Evolutionary conservation across 2,888 invertebrate species (phyloP), one percentile per base, ranked within the genome.

Genomic region (Tetragonula carbonaria): DNA sequence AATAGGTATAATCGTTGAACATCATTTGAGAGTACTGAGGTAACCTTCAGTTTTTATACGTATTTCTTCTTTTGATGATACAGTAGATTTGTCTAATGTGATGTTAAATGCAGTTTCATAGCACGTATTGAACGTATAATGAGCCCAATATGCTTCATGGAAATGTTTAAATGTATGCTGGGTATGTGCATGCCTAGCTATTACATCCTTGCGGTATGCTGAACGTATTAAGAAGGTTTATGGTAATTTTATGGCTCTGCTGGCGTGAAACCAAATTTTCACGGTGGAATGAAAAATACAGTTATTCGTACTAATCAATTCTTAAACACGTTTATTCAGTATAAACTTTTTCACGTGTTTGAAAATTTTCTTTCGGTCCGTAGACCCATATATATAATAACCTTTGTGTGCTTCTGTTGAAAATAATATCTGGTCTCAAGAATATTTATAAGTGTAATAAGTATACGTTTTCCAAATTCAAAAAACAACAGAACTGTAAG

Each of bases 141-240:
- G 63, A 91, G 88, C 74, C 86, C 86, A 71, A 90, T 93, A 76
- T 93, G 92, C 68, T 88, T 94, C 23, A 88, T 92, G 38, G 94
- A 94, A 87, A 86, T 93, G 50, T 65, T 93, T 16, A 93, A 92
- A 21, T 92, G 92, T 70, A 92, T 93, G 2, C 74, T 93, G 82
- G 90, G 63, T 21, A 76, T 87, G 55, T 87, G 87, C 72, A 50
- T 88, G 65, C 74, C 88, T 16, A 82, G 85, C 21, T 88, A 88
- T 75, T 88, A 80, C 57, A 79, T 70, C 14, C 71, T 88, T 38
- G 85, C 59, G 85, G 88, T 88, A 88, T 33, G 88, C 16, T 63
- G 65, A 65, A 16, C 33, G 23, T 23, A n/a, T 62, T 33, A 18
- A 62, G 18, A 28, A 33, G 11, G 28, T 45, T 8, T 62, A 18